Conservation (phyloP, 2,888 invertebrate species). For the Yponomeuta cagnagella region DNA sequence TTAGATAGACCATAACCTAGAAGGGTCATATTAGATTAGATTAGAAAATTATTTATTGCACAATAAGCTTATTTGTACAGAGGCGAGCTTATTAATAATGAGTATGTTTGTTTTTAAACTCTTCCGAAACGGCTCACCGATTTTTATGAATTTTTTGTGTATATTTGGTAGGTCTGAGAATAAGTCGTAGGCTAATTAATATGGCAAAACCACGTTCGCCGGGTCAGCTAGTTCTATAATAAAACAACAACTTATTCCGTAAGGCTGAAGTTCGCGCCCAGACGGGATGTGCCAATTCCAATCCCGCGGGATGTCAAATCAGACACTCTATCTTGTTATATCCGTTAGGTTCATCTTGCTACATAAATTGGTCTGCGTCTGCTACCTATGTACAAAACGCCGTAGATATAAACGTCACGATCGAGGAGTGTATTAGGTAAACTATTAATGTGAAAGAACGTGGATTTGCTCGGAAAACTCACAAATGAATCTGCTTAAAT, state of each 20-base stretch:
- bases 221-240: not conserved
- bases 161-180: no score
- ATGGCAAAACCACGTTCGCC: no score
- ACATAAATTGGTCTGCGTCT: not conserved
- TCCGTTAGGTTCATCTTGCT: conserved; percentile 1
- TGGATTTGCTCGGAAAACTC: not conserved
- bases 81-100: no score
- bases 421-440: not conserved
- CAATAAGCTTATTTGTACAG: no score
- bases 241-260: conserved; percentile 9
- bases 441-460: not conserved
- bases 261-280: not conserved
- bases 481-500: not conserved
- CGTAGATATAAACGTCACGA: not conserved
- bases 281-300: conserved; percentile 47
- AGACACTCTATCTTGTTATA: conserved; percentile 1
- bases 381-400: no score
- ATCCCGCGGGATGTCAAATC: conserved; percentile 6
- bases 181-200: no score
- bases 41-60: no score
- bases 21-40: no score
- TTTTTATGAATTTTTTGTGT: no score
- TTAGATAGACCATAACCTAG: no score
- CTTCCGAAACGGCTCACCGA: no score
- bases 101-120: no score